Evolutionary conservation across 2,888 invertebrate species (phyloP).

Genomic region (Rotaria sp.): DNA sequence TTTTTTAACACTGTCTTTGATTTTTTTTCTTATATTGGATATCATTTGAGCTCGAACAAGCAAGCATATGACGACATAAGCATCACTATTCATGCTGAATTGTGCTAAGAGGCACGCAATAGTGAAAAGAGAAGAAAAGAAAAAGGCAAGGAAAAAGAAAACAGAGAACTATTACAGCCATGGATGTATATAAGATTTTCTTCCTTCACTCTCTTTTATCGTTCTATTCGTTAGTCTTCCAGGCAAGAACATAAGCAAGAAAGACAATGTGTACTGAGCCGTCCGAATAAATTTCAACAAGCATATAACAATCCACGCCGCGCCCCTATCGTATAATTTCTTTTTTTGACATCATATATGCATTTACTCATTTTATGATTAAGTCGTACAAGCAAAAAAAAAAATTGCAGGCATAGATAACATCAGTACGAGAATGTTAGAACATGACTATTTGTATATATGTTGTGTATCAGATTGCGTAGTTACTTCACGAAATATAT

Average conservation of each 20-base stretch:
- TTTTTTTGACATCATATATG: not conserved
- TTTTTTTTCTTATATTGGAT: not conserved
- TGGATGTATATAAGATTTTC: not conserved
- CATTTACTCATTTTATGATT: not conserved
- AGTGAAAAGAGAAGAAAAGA: not conserved
- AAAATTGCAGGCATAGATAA: not conserved
- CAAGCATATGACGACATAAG: not conserved
- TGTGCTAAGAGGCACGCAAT: not conserved
- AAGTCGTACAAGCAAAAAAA: not conserved
- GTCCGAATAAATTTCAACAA: not conserved
- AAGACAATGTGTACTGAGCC: not conserved
- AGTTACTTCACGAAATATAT: not conserved
- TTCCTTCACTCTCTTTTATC: not conserved
- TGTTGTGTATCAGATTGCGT: not conserved
- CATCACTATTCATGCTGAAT: not conserved
- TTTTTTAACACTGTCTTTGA: not conserved
- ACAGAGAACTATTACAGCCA: not conserved
- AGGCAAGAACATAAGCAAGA: not conserved
- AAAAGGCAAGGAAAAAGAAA: not conserved
- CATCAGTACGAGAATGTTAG: not conserved
- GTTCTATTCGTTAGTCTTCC: not conserved
- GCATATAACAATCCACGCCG: not conserved
- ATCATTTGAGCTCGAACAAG: not conserved
- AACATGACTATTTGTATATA: not conserved
- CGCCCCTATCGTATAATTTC: not conserved